Evolutionary conservation across 2,113 vertebrate species (phyloP).

Genomic region (Podocnemis expansa): DNA sequence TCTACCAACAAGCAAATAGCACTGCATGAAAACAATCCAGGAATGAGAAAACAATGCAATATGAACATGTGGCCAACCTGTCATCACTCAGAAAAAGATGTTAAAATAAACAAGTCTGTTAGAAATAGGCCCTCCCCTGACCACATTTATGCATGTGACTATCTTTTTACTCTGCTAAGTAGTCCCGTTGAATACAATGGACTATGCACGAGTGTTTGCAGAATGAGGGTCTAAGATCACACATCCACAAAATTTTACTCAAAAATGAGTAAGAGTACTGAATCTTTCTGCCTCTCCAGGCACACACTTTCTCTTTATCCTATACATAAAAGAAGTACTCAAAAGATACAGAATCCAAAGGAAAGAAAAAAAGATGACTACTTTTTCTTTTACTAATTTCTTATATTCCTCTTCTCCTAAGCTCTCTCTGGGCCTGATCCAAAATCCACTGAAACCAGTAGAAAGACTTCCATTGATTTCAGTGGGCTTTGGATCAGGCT

Average conservation of each 20-base stretch:
- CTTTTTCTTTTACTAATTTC: conserved; percentile 12
- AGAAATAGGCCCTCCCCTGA: background rate
- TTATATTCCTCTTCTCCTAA: background rate
- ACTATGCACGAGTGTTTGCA: background rate
- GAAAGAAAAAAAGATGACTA: background rate
- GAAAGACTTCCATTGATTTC: background rate
- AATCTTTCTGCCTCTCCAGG: background rate
- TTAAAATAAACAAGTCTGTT: background rate
- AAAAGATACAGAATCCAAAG: conserved; percentile 14
- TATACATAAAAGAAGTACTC: conserved; percentile 9
- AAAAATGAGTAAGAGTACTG: background rate
- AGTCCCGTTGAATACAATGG: background rate
- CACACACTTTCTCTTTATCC: background rate
- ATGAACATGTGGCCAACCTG: background rate
- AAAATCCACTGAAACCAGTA: background rate
- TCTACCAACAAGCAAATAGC: background rate
- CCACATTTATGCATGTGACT: background rate
- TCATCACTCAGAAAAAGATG: background rate
- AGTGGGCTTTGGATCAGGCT: background rate
- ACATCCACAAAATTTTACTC: background rate
- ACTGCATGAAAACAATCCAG: background rate
- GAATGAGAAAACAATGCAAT: background rate
- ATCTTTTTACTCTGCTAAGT: background rate
- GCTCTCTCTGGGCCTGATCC: conserved; percentile 16
- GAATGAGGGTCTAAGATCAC: background rate